A percentile compares a stretch with the other conserved stretches of the same genome.
These are phyloP conservation scores for Alaudala cheleensis DNA, from an alignment of 2,113 vertebrate genomes.

Conservation along the genomic window DNA sequence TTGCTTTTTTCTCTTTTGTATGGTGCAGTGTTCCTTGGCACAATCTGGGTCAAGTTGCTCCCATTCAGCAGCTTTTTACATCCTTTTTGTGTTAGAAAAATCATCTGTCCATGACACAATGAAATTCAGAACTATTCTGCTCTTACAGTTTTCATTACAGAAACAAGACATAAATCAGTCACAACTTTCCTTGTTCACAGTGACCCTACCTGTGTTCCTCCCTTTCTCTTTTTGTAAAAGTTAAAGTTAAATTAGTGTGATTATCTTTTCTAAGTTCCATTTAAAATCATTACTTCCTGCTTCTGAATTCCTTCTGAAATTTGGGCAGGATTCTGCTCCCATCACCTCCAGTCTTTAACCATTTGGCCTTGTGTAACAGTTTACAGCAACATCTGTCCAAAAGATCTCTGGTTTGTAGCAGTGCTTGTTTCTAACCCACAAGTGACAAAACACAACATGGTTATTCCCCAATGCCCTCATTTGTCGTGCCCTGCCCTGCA, in stretches of 20 bases:
- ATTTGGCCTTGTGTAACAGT: background rate
- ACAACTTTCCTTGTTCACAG: background rate
- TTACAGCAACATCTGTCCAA: background rate
- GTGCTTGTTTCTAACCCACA: background rate
- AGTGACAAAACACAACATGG: background rate
- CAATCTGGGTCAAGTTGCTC: background rate
- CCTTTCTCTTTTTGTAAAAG: background rate
- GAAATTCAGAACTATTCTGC: background rate
- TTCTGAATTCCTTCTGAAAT: background rate
- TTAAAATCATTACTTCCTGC: background rate
- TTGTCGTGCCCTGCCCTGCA: background rate
- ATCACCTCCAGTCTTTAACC: background rate
- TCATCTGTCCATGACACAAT: background rate
- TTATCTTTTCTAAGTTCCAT: background rate
- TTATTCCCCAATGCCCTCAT: background rate
- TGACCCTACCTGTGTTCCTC: background rate
- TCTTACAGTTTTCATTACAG: background rate
- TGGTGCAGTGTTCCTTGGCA: background rate
- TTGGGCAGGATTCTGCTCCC: background rate
- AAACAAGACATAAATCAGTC: background rate
- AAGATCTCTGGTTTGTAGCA: background rate
- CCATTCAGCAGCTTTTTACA: background rate
- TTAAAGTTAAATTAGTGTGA: background rate
- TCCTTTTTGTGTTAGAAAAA: background rate
- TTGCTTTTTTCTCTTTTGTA: background rate